These are phyloP conservation scores for Calosoma granatense DNA, from an alignment of 1,140 invertebrate genomes.

Conservation along the genomic window DNA sequence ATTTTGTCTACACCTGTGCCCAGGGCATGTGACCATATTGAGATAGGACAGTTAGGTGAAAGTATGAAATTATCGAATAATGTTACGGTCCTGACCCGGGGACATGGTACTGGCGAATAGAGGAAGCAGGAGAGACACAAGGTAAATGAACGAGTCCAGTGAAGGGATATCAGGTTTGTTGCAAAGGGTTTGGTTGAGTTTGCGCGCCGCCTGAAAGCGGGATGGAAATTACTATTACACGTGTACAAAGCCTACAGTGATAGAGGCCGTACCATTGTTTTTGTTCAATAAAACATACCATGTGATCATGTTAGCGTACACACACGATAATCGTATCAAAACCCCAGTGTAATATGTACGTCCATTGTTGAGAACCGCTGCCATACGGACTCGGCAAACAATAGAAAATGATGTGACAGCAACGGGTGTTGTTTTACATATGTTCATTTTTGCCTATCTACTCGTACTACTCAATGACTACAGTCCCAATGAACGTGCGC, in stretches of 20 bases:
- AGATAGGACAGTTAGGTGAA: no score
- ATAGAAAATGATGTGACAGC: not conserved
- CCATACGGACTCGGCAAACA: not conserved
- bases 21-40: no score
- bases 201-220: not conserved
- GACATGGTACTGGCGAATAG: no score
- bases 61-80: no score
- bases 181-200: not conserved
- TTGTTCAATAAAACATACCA: slow-evolving; percentile 1
- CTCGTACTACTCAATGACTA: no score
- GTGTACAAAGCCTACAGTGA: not conserved
- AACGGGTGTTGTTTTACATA: not conserved
- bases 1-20: no score
- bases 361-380: not conserved
- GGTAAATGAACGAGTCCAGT: not conserved
- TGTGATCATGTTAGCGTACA: not conserved
- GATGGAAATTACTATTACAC: not conserved
- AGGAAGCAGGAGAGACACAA: no score
- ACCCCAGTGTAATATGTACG: not conserved
- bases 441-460: not conserved
- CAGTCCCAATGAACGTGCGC: no score
- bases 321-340: not conserved
- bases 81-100: no score
- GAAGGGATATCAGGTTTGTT: not conserved
- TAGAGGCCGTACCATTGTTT: not conserved